These are phyloP conservation scores for Morelia viridis DNA, from an alignment of 2,797 vertebrate species.

Conservation along the genomic window DNA sequence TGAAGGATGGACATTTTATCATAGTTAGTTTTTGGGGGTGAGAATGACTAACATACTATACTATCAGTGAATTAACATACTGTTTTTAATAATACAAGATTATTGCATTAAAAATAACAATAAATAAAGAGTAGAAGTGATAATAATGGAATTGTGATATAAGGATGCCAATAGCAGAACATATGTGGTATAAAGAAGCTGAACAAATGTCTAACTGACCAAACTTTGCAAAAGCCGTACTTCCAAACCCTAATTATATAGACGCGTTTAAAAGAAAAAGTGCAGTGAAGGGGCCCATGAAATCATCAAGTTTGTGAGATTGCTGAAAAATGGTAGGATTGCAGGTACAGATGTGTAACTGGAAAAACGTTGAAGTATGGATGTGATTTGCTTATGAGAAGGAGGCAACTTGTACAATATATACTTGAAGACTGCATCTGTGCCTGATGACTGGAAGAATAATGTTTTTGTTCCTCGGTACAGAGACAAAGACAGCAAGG, in stretches of 20 bases:
- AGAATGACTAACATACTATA: no score
- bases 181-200: not conserved
- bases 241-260: not conserved
- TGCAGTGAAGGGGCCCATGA: not conserved
- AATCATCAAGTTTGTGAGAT: not conserved
- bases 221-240: not conserved
- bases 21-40: not conserved
- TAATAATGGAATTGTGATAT: not conserved
- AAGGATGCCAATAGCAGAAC: not conserved
- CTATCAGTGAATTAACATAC: not conserved
- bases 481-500: not conserved
- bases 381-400: not conserved
- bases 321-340: not conserved
- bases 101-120: not conserved
- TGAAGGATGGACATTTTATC: not conserved
- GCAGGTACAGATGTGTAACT: not conserved
- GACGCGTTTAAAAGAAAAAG: not conserved
- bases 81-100: not conserved
- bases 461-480: not conserved
- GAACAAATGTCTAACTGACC: not conserved
- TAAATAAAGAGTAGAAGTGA: not conserved
- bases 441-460: not conserved
- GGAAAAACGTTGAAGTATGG: not conserved
- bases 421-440: not conserved
- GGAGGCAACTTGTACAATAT: not conserved